Evolutionary conservation across 2,888 invertebrate genomes (phyloP).

Genomic region (Synanthedon myopaeformis): DNA sequence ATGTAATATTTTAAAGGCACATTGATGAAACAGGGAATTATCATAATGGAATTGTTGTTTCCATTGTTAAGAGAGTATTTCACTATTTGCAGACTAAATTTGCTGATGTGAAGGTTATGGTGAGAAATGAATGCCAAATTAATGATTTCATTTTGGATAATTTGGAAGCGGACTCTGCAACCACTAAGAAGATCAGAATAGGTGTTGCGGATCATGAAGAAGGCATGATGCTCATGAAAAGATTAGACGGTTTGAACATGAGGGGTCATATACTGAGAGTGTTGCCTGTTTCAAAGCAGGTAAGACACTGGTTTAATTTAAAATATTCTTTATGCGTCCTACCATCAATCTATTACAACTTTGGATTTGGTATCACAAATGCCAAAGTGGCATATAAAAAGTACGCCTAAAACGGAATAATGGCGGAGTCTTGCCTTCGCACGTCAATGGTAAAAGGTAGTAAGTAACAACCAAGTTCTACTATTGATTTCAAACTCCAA

Average conservation of each 20-base stretch:
- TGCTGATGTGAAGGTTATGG: conserved; percentile 39
- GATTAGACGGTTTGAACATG: conserved; percentile 39
- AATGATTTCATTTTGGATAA: conserved; percentile 48
- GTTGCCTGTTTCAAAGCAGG: conserved; percentile 32
- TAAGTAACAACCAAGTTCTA: too few species aligned
- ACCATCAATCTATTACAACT: too few species aligned
- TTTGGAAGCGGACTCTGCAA: conserved; percentile 28
- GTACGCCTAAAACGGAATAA: too few species aligned
- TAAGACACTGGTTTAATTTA: not conserved
- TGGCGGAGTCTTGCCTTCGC: too few species aligned
- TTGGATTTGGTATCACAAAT: too few species aligned
- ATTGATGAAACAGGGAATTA: too few species aligned
- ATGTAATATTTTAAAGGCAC: too few species aligned
- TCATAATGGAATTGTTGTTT: too few species aligned
- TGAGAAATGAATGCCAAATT: conserved; percentile 44
- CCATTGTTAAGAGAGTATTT: not conserved
- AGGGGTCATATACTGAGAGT: conserved; percentile 33
- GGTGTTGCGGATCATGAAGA: conserved; percentile 43
- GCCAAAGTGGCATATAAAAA: too few species aligned
- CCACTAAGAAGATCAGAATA: conserved; percentile 43
- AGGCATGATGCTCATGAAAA: conserved; percentile 38
- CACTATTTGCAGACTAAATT: conserved; percentile 40
- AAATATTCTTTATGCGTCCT: too few species aligned
- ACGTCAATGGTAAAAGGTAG: too few species aligned
- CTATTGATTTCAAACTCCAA: too few species aligned